These are phyloP conservation scores for Rhadina sibilatrix DNA, from an alignment of 2,113 vertebrate species.

Conservation along the genomic window DNA sequence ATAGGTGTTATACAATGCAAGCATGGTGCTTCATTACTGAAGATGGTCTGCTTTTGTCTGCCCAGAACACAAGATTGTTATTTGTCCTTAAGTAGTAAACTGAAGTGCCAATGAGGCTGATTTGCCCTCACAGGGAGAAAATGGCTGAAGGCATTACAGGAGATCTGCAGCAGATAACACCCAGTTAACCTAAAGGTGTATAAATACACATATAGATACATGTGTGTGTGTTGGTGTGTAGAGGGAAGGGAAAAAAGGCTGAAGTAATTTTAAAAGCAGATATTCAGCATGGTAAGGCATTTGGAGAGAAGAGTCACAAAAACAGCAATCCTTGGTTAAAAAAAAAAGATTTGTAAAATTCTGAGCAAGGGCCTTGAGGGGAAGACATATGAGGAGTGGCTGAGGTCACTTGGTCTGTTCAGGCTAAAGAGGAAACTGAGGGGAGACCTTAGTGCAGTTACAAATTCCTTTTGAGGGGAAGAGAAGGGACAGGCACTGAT, in stretches of 20 bases:
- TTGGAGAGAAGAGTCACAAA: background rate
- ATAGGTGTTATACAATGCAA: background rate
- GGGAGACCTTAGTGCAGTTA: background rate
- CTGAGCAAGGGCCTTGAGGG: background rate
- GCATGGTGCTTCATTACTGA: background rate
- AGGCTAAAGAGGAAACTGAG: background rate
- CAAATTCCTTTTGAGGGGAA: rapidly evolving
- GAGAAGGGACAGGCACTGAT: background rate
- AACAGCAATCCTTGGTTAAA: background rate
- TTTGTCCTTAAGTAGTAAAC: background rate
- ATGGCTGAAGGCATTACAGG: background rate
- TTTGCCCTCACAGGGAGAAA: background rate
- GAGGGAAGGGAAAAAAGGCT: background rate
- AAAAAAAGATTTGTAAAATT: background rate
- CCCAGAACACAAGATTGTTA: background rate
- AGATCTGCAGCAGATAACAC: background rate
- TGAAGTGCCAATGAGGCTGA: background rate
- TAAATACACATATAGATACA: too few relatives aligned
- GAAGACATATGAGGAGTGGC: background rate
- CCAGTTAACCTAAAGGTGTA: background rate
- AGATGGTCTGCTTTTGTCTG: background rate
- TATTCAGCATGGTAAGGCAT: background rate
- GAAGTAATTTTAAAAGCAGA: background rate
- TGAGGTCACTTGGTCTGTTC: background rate
- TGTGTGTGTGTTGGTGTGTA: background rate